Conservation (phyloP, 2,113 vertebrate species). For the Neodontobutis hainanensis region DNA sequence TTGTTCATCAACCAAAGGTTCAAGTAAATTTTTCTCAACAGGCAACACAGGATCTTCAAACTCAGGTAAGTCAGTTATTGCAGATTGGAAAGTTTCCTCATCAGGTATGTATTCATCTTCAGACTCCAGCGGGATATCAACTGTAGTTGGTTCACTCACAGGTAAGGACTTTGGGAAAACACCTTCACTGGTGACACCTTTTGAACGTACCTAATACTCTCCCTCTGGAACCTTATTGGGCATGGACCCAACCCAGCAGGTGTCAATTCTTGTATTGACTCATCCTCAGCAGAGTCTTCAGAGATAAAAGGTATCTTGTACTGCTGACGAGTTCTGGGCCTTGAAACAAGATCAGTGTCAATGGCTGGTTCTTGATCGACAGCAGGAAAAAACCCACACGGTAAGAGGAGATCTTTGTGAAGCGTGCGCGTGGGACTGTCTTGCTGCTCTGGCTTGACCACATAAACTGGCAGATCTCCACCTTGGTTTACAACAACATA, state of each 20-base stretch:
- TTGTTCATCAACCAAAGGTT: neutral
- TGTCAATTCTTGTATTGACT: neutral
- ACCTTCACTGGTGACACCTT: neutral
- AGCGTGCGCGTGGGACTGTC: neutral
- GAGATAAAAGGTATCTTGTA: neutral
- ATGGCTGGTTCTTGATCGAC: too few species aligned
- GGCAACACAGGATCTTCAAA: neutral
- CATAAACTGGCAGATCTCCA: neutral
- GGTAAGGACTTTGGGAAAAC: neutral
- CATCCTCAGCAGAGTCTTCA: neutral
- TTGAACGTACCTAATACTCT: neutral
- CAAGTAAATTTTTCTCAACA: neutral
- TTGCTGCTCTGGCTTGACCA: neutral
- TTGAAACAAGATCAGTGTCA: neutral
- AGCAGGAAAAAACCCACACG: neutral
- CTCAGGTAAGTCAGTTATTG: too few species aligned
- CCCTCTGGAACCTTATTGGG: neutral
- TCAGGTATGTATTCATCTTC: neutral
- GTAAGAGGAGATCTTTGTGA: neutral
- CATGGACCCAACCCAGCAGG: neutral
- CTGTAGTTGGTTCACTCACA: neutral
- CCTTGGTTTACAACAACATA: neutral
- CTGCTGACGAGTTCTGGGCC: neutral
- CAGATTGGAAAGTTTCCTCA: neutral
- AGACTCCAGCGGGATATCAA: neutral